Evolutionary conservation across 2,113 vertebrate species (phyloP).

Genomic region (Capra hircus): DNA sequence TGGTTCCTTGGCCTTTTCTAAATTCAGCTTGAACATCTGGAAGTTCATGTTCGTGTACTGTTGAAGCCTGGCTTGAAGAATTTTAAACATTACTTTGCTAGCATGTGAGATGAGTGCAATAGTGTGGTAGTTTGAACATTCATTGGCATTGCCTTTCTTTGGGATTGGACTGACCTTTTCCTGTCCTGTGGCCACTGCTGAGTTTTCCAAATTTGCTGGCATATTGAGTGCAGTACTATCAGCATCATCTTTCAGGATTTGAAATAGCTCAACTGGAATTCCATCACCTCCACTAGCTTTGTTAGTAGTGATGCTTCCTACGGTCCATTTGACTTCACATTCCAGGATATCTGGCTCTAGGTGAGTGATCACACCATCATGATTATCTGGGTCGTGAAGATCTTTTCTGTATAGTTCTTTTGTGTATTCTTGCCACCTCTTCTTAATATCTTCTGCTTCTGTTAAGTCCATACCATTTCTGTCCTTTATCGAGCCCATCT

Average conservation of each 20-base stretch:
- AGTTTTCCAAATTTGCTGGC: neutral
- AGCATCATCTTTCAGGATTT: neutral
- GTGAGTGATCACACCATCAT: no score
- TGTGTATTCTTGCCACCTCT: neutral
- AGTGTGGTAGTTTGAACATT: neutral
- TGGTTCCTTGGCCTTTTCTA: neutral
- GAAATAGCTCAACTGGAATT: neutral
- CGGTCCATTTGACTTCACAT: neutral
- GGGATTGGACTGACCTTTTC: neutral
- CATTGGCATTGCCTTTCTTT: neutral
- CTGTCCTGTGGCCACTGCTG: neutral
- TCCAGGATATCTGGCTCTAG: neutral
- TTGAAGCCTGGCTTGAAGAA: neutral
- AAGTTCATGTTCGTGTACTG: neutral
- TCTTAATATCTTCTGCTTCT: neutral
- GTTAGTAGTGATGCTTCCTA: neutral
- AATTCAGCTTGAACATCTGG: neutral
- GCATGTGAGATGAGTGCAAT: neutral
- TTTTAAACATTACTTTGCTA: neutral
- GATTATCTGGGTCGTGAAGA: neutral
- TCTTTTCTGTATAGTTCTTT: neutral
- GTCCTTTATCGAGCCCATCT: neutral
- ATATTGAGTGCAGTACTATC: neutral
- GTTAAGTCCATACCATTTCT: neutral
- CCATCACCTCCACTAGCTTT: neutral